Percentiles rank a stretch among this genome's conserved stretches.
phyloP scores from a whole-genome alignment of 2,113 vertebrate species.

The Galeopterus variegatus region DNA sequence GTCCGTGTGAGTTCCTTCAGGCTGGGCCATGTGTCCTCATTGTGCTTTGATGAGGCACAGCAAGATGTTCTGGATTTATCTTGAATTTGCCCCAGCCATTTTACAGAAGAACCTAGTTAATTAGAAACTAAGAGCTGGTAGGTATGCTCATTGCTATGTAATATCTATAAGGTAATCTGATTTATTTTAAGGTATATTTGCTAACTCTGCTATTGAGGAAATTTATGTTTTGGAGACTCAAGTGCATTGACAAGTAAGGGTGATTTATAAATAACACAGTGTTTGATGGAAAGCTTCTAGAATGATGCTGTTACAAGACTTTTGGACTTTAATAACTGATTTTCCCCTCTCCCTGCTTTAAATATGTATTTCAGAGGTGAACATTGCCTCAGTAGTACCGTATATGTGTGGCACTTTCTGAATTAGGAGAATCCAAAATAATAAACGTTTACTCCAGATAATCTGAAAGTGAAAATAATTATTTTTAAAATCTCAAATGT shows the following conservation, averaged over 20 bases:
- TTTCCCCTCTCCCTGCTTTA: background rate
- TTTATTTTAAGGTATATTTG: conserved; percentile 33
- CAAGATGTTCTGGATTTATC: background rate
- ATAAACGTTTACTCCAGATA: background rate
- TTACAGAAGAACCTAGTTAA: background rate
- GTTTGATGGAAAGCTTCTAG: background rate
- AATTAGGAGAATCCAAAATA: background rate
- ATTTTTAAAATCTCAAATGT: background rate
- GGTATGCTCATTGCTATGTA: background rate
- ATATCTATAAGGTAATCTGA: background rate
- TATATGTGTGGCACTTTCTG: background rate
- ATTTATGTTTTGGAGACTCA: background rate
- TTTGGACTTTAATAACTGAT: background rate
- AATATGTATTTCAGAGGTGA: background rate
- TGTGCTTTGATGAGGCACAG: background rate
- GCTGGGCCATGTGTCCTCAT: background rate
- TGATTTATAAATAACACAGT: background rate
- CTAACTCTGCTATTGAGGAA: background rate
- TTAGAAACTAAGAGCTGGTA: conserved; percentile 6
- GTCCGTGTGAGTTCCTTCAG: background rate
- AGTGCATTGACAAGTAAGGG: background rate
- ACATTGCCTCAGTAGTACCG: background rate
- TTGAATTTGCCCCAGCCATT: background rate
- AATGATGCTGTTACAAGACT: background rate
- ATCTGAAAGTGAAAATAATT: background rate